Evolutionary conservation across 2,113 vertebrate species (phyloP).

Genomic region (Burhinus bistriatus): DNA sequence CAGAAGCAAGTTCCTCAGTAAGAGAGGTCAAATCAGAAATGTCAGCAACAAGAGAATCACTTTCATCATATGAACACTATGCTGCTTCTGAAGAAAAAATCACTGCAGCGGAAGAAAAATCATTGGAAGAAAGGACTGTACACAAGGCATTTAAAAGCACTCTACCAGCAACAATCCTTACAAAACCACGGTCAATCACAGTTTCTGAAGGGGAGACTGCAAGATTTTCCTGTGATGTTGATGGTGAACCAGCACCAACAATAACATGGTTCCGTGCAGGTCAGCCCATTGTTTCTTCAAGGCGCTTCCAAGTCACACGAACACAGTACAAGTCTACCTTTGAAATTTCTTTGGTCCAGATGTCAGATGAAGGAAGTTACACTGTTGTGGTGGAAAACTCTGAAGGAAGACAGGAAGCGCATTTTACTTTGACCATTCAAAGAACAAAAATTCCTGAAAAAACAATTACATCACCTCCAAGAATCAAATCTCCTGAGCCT

Average conservation of each 20-base stretch:
- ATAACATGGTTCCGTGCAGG: constrained; percentile 86
- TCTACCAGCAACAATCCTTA: constrained; percentile 84
- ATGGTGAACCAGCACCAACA: constrained; percentile 89
- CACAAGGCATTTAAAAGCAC: constrained; percentile 80
- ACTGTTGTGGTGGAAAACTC: constrained; percentile 87
- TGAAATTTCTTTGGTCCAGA: constrained; percentile 86
- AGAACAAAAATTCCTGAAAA: constrained; percentile 80
- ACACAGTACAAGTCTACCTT: constrained; percentile 86
- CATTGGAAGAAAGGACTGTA: constrained; percentile 76
- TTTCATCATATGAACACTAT: constrained; percentile 78
- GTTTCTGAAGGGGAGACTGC: constrained; percentile 87
- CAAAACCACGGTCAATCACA: constrained; percentile 87
- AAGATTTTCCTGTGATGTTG: constrained; percentile 89
- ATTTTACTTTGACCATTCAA: constrained; percentile 88
- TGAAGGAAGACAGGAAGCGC: constrained; percentile 87
- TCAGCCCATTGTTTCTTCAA: constrained; percentile 76
- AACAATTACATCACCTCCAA: constrained; percentile 76
- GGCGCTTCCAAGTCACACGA: constrained; percentile 82
- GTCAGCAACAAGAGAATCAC: constrained; percentile 82
- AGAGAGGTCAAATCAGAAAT: constrained; percentile 86
- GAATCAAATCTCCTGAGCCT: constrained; percentile 83
- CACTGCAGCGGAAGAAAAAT: constrained; percentile 72
- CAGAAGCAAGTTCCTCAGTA: constrained; percentile 82
- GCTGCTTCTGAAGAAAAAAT: constrained; percentile 82
- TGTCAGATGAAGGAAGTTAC: constrained; percentile 92